These are phyloP conservation scores for Conus canariensis DNA, from an alignment of 2,888 invertebrate genomes.

Conservation along the genomic window DNA sequence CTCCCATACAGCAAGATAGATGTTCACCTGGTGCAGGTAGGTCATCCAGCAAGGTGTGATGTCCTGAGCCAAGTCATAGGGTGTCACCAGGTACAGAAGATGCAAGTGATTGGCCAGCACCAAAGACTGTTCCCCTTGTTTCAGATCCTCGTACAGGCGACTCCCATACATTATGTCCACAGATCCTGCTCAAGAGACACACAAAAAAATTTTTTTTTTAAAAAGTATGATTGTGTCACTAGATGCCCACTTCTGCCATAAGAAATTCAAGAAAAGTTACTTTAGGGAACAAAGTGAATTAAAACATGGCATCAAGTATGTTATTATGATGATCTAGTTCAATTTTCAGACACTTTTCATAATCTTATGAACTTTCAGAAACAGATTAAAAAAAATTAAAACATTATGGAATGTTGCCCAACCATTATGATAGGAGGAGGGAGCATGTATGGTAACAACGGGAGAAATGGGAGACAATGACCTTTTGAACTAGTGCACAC, in stretches of 20 bases:
- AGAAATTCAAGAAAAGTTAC: too few species aligned
- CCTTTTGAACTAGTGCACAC: too few species aligned
- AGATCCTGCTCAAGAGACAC: slow-evolving; percentile 82
- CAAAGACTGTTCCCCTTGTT: slow-evolving; percentile 86
- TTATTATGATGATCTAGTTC: too few species aligned
- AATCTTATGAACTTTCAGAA: too few species aligned
- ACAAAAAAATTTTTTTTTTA: not conserved
- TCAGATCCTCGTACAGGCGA: slow-evolving; percentile 87
- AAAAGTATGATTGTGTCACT: not conserved
- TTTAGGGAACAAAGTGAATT: too few species aligned
- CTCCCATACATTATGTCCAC: slow-evolving; percentile 87
- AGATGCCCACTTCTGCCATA: not conserved
- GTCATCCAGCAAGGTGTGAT: slow-evolving; percentile 72
- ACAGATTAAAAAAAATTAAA: too few species aligned
- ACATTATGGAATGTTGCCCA: too few species aligned
- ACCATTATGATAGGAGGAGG: not conserved
- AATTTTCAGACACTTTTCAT: too few species aligned
- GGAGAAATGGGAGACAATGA: too few species aligned
- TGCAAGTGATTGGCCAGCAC: slow-evolving; percentile 91
- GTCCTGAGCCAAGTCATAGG: slow-evolving; percentile 84
- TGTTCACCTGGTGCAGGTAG: slow-evolving; percentile 73
- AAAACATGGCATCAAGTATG: too few species aligned
- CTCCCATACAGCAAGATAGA: not conserved
- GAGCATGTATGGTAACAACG: not conserved
- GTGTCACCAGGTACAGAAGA: slow-evolving; percentile 91